Evolutionary conservation across 1,140 invertebrate species (phyloP).

Genomic region (Parapsyche elsis): DNA sequence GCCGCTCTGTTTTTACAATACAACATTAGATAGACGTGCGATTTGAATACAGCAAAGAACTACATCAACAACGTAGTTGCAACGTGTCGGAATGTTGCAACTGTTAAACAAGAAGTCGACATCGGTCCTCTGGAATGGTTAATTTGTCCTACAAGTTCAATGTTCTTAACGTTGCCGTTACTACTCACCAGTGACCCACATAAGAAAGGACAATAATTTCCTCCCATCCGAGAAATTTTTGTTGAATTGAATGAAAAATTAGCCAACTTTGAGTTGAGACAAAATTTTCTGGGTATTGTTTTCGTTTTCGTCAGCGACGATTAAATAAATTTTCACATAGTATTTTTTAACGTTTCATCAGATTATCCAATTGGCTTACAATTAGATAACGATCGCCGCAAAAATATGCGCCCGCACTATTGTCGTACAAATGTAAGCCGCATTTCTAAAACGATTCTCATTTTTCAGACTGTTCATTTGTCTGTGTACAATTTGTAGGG

Average conservation of each 20-base stretch:
- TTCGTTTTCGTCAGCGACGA: no score
- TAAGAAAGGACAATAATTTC: conserved; percentile 1
- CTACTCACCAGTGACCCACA: conserved; percentile 19
- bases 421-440: background rate
- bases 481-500: background rate
- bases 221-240: no score
- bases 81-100: conserved; percentile 49
- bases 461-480: no score
- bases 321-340: no score
- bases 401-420: background rate
- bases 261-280: no score
- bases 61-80: background rate
- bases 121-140: conserved; percentile 36
- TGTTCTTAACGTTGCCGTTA: conserved; percentile 49
- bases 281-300: no score
- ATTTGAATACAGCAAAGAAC: conserved; percentile 5
- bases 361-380: no score
- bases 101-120: conserved; percentile 46
- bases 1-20: background rate
- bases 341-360: no score
- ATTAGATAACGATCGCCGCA: background rate
- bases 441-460: background rate
- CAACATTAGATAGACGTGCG: background rate
- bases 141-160: conserved; percentile 52
- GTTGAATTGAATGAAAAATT: no score